A percentile compares a stretch with the other conserved stretches of the same genome.
These are phyloP conservation scores for Epinephelus fuscoguttatus DNA, from an alignment of 2,113 vertebrate species.

Conservation along the genomic window DNA sequence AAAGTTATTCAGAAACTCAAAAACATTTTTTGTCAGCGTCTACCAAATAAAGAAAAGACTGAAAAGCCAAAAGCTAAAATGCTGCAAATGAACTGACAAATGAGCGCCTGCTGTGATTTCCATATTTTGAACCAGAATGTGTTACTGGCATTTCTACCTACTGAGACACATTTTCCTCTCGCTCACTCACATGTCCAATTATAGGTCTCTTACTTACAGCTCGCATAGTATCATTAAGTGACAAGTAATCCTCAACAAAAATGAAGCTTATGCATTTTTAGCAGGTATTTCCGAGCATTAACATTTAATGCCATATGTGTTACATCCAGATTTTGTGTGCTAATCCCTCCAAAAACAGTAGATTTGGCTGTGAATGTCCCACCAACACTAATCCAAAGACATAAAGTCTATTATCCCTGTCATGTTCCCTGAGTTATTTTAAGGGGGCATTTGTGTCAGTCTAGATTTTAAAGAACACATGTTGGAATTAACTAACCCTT, in stretches of 20 bases:
- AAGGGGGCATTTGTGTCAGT: slow-evolving; percentile 28
- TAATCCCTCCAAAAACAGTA: slow-evolving; percentile 66
- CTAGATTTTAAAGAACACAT: slow-evolving; percentile 27
- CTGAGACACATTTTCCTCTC: slow-evolving; percentile 14
- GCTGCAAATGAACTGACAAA: slow-evolving; percentile 7
- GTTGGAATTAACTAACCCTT: slow-evolving; percentile 65
- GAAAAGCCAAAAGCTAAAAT: background rate
- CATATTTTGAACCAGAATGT: slow-evolving; percentile 32
- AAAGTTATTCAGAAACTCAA: background rate
- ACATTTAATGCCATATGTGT: slow-evolving; percentile 55
- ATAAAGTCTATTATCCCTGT: slow-evolving; percentile 24
- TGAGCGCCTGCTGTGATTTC: slow-evolving; percentile 27
- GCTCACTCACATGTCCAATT: slow-evolving; percentile 10
- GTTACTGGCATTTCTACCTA: background rate
- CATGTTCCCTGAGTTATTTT: slow-evolving; percentile 34
- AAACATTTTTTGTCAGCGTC: background rate
- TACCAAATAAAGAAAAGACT: background rate
- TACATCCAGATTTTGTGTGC: slow-evolving; percentile 36
- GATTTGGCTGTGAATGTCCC: slow-evolving; percentile 51
- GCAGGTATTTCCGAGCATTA: slow-evolving; percentile 50
- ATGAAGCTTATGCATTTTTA: slow-evolving; percentile 61
- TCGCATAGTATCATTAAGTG: slow-evolving; percentile 38
- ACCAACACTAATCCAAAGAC: slow-evolving; percentile 61
- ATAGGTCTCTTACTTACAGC: slow-evolving; percentile 14
- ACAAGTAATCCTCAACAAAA: slow-evolving; percentile 63